Base-by-base conservation (phyloP, 2,797 vertebrate species). In the Anableps anableps region DNA sequence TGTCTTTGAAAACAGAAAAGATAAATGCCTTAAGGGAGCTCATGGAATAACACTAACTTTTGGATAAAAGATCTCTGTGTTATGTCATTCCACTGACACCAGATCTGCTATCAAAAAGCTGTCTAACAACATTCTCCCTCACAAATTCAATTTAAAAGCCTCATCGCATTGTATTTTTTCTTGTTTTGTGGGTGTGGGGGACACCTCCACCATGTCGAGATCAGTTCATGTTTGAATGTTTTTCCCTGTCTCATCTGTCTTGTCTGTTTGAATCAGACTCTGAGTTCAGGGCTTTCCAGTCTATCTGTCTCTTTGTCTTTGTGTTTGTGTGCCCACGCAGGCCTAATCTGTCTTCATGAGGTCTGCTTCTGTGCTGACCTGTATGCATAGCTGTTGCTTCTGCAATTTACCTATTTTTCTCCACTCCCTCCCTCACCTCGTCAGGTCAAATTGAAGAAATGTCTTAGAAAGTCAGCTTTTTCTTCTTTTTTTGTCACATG, bases 331-430 rank as follows among this genome's bases (percentile, higher is more conserved):
- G 85, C 85, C 88, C 80, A 79, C 89, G 89, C 85, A 26, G 64
- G 78, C 83, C 89, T 87, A 88, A 91, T 95, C 92, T 89, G 91
- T 96, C 94, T 95, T 88, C 91, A 79, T 92, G 87, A 89, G 85
- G 81, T 86, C 82, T 81, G 75, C 79, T 84, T 92, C 81, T 89
- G 74, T 75, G 38, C 87, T 94, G 91, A 93, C 89, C 91, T 87
- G 93, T 90, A 91, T 88, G 85, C 89, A 88, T 82, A 75, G 82
- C 89, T 90, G 85, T 91, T 71, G 87, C 82, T 94, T 88, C 91
- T 85, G 86, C 76, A 70, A 75, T 80, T 86, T 82, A 88, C 23
- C 51, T 1, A 41, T 53, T 53, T 72, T 75, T 47, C 51, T 23
- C 9, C 5, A 77, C 58, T 38, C 50, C 76, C 60, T 23, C 47